Percentiles rank a stretch among this genome's conserved stretches.
phyloP scores from a whole-genome alignment of 2,797 vertebrate genomes.

The Stomatorhinus walkeri region DNA sequence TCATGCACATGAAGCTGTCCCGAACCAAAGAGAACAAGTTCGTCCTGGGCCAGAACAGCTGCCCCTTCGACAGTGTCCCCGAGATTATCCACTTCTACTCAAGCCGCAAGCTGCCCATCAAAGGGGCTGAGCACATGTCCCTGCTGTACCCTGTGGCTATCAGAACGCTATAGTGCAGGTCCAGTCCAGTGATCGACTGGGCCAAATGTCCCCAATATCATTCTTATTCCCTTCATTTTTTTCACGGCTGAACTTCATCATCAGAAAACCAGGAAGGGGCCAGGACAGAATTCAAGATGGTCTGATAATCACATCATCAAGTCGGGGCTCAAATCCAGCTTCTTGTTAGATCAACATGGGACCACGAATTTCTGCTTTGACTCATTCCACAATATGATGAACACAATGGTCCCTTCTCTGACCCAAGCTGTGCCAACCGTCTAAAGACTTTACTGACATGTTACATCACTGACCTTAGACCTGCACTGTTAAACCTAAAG shows the following conservation, averaged over 20 bases:
- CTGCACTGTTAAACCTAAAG: neutral
- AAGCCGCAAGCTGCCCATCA: constrained; percentile 97
- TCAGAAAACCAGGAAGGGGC: constrained; percentile 21
- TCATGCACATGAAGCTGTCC: constrained; percentile 98
- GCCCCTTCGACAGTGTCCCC: constrained; percentile 87
- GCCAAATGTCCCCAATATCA: constrained; percentile 11
- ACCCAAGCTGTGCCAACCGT: neutral
- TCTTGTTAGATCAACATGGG: neutral
- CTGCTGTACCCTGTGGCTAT: constrained; percentile 94
- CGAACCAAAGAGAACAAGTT: constrained; percentile 94
- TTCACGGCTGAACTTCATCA: neutral
- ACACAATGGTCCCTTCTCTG: neutral
- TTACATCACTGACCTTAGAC: constrained; percentile 14
- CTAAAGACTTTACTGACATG: neutral
- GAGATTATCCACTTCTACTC: constrained; percentile 96
- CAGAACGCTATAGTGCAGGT: constrained; percentile 51
- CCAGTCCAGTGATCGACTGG: neutral
- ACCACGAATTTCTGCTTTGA: neutral
- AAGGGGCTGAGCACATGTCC: constrained; percentile 97
- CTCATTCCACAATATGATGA: neutral
- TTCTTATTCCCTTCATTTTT: constrained; percentile 12
- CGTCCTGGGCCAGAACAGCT: constrained; percentile 93
- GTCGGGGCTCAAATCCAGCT: constrained; percentile 30
- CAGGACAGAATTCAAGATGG: constrained; percentile 12
- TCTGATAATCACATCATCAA: constrained; percentile 46